Conservation (phyloP, 2,797 vertebrate genomes). For the Clarias pachynema region DNA sequence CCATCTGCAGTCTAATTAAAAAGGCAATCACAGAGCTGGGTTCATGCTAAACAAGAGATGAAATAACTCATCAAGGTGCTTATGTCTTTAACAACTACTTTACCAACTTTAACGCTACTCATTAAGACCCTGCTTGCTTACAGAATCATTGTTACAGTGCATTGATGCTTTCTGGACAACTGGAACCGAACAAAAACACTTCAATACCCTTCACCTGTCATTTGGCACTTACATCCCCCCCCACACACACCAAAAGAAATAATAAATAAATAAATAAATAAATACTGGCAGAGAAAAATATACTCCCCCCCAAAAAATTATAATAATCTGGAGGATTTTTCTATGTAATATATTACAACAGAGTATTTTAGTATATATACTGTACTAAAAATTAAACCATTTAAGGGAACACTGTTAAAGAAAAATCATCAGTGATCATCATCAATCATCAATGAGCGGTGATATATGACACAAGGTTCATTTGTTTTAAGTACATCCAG, state of each 20-base stretch:
- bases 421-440: neutral
- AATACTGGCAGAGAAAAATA: neutral
- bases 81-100: constrained; percentile 50
- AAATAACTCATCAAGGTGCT: constrained; percentile 61
- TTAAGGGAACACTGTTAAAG: neutral
- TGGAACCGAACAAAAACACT: neutral
- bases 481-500: neutral
- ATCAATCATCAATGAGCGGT: neutral
- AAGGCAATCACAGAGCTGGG: constrained; percentile 54
- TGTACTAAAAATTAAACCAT: neutral
- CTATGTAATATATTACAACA: neutral
- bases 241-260: too few species aligned
- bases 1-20: constrained; percentile 62
- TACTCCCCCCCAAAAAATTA: neutral
- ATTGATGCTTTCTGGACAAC: neutral
- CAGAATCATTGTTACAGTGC: constrained; percentile 5
- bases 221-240: too few species aligned
- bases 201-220: neutral
- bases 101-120: constrained; percentile 27
- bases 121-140: constrained; percentile 44
- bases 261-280: neutral
- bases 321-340: neutral
- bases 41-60: constrained; percentile 58
- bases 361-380: neutral
- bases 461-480: neutral